phyloP scores from a whole-genome alignment of 2,888 invertebrate species.

The Danaus chrysippus region DNA sequence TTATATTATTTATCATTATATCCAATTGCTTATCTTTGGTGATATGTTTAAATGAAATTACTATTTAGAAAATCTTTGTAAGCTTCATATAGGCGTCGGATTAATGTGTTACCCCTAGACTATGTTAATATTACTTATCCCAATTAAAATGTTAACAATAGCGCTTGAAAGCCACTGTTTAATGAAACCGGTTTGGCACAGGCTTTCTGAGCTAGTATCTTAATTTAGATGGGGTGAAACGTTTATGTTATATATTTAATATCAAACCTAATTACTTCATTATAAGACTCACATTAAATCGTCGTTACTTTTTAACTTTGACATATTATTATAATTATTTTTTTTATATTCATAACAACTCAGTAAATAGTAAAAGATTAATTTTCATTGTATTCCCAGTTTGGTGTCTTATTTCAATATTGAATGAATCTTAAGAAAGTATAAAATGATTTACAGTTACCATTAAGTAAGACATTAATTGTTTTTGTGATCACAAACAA shows the following conservation, averaged over 20 bases:
- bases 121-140: slow-evolving; percentile 55
- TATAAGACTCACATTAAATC: slow-evolving; percentile 18
- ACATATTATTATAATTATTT: slow-evolving; percentile 30
- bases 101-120: slow-evolving; percentile 41
- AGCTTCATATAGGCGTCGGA: no score
- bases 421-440: background rate
- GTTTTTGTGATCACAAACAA: slow-evolving; percentile 2
- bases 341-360: slow-evolving; percentile 38
- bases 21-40: no score
- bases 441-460: background rate
- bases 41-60: no score
- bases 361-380: slow-evolving; percentile 31
- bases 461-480: background rate
- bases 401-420: slow-evolving; percentile 5
- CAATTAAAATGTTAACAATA: slow-evolving; percentile 74
- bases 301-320: slow-evolving; percentile 7
- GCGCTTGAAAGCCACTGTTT: slow-evolving; percentile 49
- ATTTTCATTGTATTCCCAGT: background rate
- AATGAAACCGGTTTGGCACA: slow-evolving; percentile 65
- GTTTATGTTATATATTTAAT: background rate
- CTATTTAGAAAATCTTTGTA: no score
- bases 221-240: slow-evolving; percentile 28
- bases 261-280: background rate
- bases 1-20: no score
- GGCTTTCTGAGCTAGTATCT: slow-evolving; percentile 42